These are phyloP conservation scores for Nothocercus julius DNA, from an alignment of 2,113 vertebrate genomes.

Conservation along the genomic window DNA sequence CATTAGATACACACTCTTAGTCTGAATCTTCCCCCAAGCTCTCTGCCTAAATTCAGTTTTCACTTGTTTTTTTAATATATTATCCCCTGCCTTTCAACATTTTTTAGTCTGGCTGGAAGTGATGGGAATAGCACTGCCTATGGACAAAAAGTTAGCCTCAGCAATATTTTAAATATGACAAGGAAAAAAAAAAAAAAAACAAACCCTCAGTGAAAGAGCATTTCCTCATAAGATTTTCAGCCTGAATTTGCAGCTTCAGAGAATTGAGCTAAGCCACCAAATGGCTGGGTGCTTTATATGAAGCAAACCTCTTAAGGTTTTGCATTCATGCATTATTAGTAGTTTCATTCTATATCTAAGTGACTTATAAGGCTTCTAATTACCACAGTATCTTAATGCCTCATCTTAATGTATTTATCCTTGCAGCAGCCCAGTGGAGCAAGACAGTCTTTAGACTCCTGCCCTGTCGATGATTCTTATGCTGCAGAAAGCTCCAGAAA, in stretches of 20 bases:
- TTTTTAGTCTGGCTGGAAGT: not conserved
- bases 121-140: not conserved
- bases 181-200: not conserved
- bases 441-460: not conserved
- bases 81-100: not conserved
- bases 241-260: constrained; percentile 51
- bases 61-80: not conserved
- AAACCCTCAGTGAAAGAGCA: not conserved
- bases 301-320: constrained; percentile 61
- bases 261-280: constrained; percentile 15
- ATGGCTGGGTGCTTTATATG: constrained; percentile 51
- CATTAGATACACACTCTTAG: constrained; percentile 34
- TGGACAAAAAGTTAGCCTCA: constrained; percentile 38
- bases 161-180: constrained; percentile 55
- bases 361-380: constrained; percentile 58
- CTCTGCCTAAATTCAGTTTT: constrained; percentile 8
- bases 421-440: not conserved
- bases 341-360: constrained; percentile 60
- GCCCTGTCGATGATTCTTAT: not conserved
- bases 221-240: constrained; percentile 46
- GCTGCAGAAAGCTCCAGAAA: not conserved
- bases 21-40: constrained; percentile 17
- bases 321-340: constrained; percentile 73
- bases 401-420: constrained; percentile 49
- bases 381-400: constrained; percentile 52